Evolutionary conservation across 2,888 invertebrate genomes (phyloP).

Genomic region (Crematogaster levior): DNA sequence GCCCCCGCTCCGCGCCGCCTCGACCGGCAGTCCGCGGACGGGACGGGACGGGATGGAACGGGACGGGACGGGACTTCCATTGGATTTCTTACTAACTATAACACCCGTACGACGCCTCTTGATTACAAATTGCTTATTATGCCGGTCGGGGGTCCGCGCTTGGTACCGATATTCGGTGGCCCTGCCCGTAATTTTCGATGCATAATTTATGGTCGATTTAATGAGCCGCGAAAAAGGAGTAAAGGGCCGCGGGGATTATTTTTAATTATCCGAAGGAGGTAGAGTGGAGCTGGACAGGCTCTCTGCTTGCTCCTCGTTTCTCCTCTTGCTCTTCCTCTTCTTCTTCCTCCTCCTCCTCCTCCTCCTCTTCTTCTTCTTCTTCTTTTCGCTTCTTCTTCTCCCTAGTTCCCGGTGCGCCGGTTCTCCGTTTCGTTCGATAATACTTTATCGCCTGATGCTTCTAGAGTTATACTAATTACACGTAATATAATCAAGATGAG

Average conservation of each 20-base stretch:
- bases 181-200: slow-evolving; percentile 85
- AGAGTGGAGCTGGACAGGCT: slow-evolving; percentile 54
- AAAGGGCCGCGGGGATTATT: slow-evolving; percentile 83
- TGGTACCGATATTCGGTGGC: slow-evolving; percentile 76
- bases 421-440: slow-evolving; percentile 32
- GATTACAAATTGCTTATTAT: slow-evolving; percentile 81
- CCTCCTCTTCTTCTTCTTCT: neutral
- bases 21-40: slow-evolving; percentile 64
- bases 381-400: slow-evolving; percentile 15
- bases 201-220: slow-evolving; percentile 85
- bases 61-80: slow-evolving; percentile 32
- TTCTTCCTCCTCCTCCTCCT: neutral
- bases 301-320: slow-evolving; percentile 34
- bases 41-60: slow-evolving; percentile 56
- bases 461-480: slow-evolving; percentile 52
- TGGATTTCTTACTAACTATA: slow-evolving; percentile 81
- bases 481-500: slow-evolving; percentile 49
- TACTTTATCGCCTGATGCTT: slow-evolving; percentile 45
- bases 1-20: slow-evolving; percentile 43
- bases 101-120: slow-evolving; percentile 82
- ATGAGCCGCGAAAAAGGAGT: slow-evolving; percentile 85
- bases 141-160: slow-evolving; percentile 52
- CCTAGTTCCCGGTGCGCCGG: neutral
- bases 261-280: slow-evolving; percentile 83
- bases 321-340: slow-evolving; percentile 2